These are phyloP conservation scores for Tetanocera ferruginea DNA, from an alignment of 2,888 invertebrate genomes.

Conservation along the genomic window DNA sequence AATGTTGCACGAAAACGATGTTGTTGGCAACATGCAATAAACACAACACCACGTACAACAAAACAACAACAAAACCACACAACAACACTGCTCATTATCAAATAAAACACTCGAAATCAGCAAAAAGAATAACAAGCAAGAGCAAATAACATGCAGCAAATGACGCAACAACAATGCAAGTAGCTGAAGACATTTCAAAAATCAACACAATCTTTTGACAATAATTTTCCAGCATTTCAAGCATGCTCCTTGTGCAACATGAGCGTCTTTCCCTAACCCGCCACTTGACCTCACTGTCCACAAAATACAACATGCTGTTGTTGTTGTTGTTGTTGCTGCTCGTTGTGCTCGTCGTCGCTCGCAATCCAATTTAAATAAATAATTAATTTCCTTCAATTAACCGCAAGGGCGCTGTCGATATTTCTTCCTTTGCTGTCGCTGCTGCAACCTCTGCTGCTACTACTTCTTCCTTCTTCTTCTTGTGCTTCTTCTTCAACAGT, in stretches of 20 bases:
- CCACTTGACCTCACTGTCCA: background rate
- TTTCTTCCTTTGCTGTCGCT: slow-evolving; percentile 42
- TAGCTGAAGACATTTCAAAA: background rate
- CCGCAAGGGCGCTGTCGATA: slow-evolving; percentile 55
- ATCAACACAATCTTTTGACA: background rate
- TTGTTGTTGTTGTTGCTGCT: background rate
- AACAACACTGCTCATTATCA: background rate
- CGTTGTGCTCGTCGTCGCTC: slow-evolving; percentile 40
- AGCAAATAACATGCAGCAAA: background rate
- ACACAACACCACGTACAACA: background rate
- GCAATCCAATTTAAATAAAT: slow-evolving; percentile 67
- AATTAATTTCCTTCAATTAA: slow-evolving; percentile 68
- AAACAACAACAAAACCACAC: background rate
- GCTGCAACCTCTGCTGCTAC: background rate
- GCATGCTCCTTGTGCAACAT: background rate
- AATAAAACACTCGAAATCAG: background rate
- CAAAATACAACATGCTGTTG: background rate
- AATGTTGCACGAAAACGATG: slow-evolving; percentile 19
- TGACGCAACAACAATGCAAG: background rate
- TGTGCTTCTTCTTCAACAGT: background rate
- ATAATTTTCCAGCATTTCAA: background rate
- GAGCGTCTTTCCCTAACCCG: slow-evolving; percentile 17
- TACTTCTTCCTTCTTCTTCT: background rate
- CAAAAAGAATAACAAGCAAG: slow-evolving; percentile 1
- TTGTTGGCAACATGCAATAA: background rate